These are phyloP conservation scores for Achlya flavicornis DNA, from an alignment of 2,888 invertebrate species.

Conservation along the genomic window DNA sequence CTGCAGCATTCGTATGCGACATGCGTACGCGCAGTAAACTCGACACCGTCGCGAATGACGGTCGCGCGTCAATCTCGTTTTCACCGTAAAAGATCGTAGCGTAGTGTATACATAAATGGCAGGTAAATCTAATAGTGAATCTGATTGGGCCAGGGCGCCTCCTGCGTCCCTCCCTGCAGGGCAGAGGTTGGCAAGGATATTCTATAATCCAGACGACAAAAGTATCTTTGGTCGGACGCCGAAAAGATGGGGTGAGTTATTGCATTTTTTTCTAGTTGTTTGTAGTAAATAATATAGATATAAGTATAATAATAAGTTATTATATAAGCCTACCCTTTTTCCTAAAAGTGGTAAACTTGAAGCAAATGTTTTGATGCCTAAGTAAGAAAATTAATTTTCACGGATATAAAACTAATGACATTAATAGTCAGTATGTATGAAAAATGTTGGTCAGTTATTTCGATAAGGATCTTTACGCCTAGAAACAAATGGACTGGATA, in stretches of 20 bases:
- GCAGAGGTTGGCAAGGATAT: conserved; percentile 50
- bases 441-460: no score
- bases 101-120: conserved; percentile 47
- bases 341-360: no score
- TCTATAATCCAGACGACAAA: conserved; percentile 70
- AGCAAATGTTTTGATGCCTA: no score
- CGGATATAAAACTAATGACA: no score
- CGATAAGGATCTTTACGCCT: no score
- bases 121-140: conserved; percentile 62
- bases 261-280: neutral
- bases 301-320: no score
- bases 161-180: conserved; percentile 54
- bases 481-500: no score
- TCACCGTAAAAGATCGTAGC: neutral
- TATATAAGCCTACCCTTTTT: no score
- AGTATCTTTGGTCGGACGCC: conserved; percentile 73
- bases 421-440: no score
- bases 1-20: conserved; percentile 27
- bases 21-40: conserved; percentile 53
- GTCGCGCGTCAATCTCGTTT: conserved; percentile 31
- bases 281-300: no score
- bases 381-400: no score
- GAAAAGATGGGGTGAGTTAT: conserved; percentile 74
- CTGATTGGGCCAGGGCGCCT: conserved; percentile 70
- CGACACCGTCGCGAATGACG: conserved; percentile 38